Percentiles rank a stretch among this genome's conserved stretches.
Conservation (phyloP, 2,888 invertebrate genomes). For the Hyposoter didymator region DNA sequence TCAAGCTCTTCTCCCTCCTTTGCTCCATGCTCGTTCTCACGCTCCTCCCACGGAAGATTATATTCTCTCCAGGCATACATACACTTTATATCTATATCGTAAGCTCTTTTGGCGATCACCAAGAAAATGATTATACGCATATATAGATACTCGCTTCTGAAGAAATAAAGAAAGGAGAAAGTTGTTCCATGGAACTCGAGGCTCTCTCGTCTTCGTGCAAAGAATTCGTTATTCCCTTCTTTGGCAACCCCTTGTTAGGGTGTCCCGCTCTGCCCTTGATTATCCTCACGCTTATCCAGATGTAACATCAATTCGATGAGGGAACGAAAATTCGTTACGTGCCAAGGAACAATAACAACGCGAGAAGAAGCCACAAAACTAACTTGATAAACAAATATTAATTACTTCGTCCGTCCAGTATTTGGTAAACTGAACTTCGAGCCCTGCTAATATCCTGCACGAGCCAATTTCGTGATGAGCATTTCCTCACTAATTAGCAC, state of each 20-base stretch:
- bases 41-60: constrained; percentile 53
- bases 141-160: neutral
- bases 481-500: neutral
- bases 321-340: constrained; percentile 31
- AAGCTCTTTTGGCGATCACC: constrained; percentile 22
- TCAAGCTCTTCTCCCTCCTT: constrained; percentile 26
- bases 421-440: neutral
- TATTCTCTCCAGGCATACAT: constrained; percentile 19
- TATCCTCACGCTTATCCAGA: constrained; percentile 48
- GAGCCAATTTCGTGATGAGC: neutral
- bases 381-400: neutral
- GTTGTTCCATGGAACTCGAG: constrained; percentile 33
- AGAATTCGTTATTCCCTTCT: constrained; percentile 61
- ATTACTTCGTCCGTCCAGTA: neutral
- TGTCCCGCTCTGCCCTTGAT: constrained; percentile 12
- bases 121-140: constrained; percentile 22
- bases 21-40: constrained; percentile 3
- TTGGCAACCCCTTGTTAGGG: constrained; percentile 21
- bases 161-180: neutral
- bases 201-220: constrained; percentile 38
- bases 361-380: neutral
- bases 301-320: constrained; percentile 56
- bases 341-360: neutral
- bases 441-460: neutral
- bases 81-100: neutral